Evolutionary conservation across 2,797 vertebrate species (phyloP).

Genomic region (Chaetodon trifasciatus): DNA sequence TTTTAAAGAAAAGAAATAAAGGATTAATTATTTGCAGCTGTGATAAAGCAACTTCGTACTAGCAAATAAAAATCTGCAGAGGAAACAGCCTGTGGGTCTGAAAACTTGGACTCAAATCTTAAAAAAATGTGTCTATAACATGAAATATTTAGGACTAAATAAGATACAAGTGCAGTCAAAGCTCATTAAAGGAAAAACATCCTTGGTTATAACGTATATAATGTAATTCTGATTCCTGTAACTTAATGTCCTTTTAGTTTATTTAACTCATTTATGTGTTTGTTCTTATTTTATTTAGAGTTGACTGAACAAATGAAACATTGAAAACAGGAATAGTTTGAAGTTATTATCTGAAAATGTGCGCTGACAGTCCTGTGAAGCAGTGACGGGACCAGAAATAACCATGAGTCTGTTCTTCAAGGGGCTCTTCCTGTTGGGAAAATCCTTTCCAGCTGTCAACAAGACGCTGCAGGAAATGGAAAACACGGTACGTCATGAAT

Average conservation of each 20-base stretch:
- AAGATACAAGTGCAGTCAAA: neutral
- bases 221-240: too few species aligned
- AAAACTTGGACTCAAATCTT: neutral
- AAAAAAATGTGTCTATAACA: neutral
- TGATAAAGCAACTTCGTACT: neutral
- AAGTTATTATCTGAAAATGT: neutral
- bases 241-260: neutral
- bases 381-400: neutral
- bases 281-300: neutral
- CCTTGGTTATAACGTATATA: neutral
- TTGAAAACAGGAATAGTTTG: neutral
- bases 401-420: neutral
- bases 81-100: neutral
- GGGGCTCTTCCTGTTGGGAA: slow-evolving; percentile 13
- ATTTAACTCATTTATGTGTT: neutral
- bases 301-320: neutral
- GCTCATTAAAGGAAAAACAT: neutral
- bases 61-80: neutral
- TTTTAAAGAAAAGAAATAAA: neutral
- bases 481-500: neutral
- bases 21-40: neutral
- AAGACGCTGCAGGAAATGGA: neutral
- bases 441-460: neutral
- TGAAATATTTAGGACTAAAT: neutral
- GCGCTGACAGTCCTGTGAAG: neutral